Base-by-base conservation (phyloP, 1,140 invertebrate species). In the Leguminivora glycinivorella region DNA sequence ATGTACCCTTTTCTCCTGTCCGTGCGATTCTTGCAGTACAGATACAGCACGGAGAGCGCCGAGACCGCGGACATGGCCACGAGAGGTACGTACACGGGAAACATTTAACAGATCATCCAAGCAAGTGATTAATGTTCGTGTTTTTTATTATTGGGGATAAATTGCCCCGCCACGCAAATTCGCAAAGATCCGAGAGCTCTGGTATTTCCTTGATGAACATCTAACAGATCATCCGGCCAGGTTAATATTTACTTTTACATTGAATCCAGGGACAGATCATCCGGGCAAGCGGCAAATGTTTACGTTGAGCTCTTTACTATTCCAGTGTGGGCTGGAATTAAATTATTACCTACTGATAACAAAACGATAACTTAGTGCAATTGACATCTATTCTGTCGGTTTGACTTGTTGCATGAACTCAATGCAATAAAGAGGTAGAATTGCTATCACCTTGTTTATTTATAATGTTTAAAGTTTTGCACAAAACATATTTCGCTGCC, bases 41-140 rank as follows among this genome's bases (percentile, higher is more conserved):
- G 70, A 66, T 77, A 87, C 26, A 88, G 56, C 0, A 89, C 81
- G 0, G 89, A 91, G 1, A 87, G 40, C 0, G 83, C 84, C 0
- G 89, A 89, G 4, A 89, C 78, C 1, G 83, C 79, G 1, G 83
- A 82, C 87, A 91, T 91, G 2, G 73, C 75, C 24, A 89, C 12
- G 24, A 91, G 66, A 0, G 86, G 88, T 5, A 90, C 70, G 68
- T 82, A 85, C n/a, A 87, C 70, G n/a, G 80, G 58, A 68, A 79
- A 81, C 84, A 88, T 52, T 10, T 17, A 47, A 19, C 43, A 17
- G 43, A 5, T 17, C 43, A 47, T 47, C 43, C n/a, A n/a, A 47
- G n/a, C 0, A 47, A 17, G 43, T n/a, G n/a, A n/a, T 47, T 17
- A 47, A 47, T 34, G 31, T 34, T 38, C 4, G 14, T 12, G 6